Evolutionary conservation across 2,113 vertebrate species (phyloP).

Genomic region (Zapus hudsonius): DNA sequence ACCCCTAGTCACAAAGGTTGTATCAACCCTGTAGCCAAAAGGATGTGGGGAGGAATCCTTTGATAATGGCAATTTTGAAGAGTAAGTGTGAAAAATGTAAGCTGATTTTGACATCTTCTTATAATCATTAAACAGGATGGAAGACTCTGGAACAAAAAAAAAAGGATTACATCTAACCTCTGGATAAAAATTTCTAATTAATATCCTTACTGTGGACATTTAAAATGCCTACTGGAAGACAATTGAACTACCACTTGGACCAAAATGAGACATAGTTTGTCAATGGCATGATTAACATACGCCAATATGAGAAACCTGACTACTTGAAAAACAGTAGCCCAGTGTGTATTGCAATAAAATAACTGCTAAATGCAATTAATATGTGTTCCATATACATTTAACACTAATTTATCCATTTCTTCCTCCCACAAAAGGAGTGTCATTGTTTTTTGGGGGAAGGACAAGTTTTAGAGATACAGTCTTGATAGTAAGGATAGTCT

Average conservation of each 20-base stretch:
- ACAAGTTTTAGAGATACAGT: neutral
- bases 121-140: slow-evolving; percentile 65
- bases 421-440: neutral
- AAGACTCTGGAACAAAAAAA: slow-evolving; percentile 64
- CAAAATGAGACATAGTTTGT: neutral
- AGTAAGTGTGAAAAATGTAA: slow-evolving; percentile 41
- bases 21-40: slow-evolving; percentile 12
- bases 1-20: neutral
- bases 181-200: neutral
- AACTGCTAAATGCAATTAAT: neutral
- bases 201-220: neutral
- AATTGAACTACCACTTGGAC: neutral
- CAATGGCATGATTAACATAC: neutral
- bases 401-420: neutral
- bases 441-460: neutral
- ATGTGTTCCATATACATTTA: neutral
- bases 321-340: neutral
- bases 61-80: slow-evolving; percentile 63
- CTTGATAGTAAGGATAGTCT: neutral
- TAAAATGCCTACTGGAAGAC: neutral
- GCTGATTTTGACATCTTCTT: neutral
- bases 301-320: neutral
- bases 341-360: neutral
- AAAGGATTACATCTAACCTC: neutral
- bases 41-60: slow-evolving; percentile 37